These are phyloP conservation scores for Drosophila jambulina DNA, from an alignment of 1,140 invertebrate genomes.

Conservation along the genomic window DNA sequence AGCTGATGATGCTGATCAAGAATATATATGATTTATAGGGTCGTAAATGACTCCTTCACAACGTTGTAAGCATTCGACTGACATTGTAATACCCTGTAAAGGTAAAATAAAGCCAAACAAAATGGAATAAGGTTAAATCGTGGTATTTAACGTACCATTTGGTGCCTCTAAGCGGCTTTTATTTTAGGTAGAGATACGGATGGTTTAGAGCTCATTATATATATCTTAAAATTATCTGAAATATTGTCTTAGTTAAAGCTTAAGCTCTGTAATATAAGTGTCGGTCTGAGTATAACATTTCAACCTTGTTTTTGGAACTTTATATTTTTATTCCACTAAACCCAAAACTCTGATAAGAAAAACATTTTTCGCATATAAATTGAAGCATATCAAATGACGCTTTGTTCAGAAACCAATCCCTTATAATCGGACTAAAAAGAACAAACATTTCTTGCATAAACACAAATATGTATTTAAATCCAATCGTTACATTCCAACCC, in stretches of 20 bases:
- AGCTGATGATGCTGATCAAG: too few relatives aligned
- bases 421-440: conserved; percentile 12
- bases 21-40: too few relatives aligned
- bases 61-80: too few relatives aligned
- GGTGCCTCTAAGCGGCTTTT: rapidly evolving
- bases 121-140: background rate
- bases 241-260: background rate
- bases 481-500: conserved; percentile 27
- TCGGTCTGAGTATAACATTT: background rate
- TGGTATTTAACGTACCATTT: too few relatives aligned
- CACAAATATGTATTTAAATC: conserved; percentile 41
- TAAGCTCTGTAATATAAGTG: background rate
- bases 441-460: conserved; percentile 22
- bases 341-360: background rate
- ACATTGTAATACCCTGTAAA: too few relatives aligned
- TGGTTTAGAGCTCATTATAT: background rate
- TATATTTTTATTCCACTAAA: conserved; percentile 3
- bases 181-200: background rate
- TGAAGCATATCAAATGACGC: conserved; percentile 17
- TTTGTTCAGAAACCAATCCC: conserved; percentile 15
- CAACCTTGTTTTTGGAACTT: background rate
- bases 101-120: too few relatives aligned
- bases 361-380: conserved; percentile 12
- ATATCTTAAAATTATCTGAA: background rate
- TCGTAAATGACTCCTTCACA: too few relatives aligned